Evolutionary conservation across 2,113 vertebrate genomes (phyloP).

Genomic region (Trematomus loennbergii): DNA sequence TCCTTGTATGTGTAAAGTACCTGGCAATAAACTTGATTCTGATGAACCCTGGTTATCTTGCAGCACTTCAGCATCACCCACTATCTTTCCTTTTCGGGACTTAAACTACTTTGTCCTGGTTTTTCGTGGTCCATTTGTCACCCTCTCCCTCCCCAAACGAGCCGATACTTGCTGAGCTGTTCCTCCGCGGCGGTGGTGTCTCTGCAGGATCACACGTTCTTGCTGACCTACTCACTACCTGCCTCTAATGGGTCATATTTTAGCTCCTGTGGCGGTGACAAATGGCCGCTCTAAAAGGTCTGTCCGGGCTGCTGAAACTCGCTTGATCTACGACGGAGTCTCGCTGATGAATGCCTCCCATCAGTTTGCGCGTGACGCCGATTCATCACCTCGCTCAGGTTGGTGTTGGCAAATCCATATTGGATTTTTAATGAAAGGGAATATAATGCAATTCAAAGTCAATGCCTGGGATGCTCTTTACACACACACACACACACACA

Average conservation of each 20-base stretch:
- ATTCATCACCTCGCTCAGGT: constrained; percentile 82
- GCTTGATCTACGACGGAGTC: constrained; percentile 68
- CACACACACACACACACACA: constrained; percentile 22
- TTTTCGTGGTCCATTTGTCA: constrained; percentile 43
- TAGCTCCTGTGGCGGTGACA: constrained; percentile 71
- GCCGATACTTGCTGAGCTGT: constrained; percentile 57
- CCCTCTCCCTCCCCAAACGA: constrained; percentile 16
- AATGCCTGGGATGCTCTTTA: constrained; percentile 61
- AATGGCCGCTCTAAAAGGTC: constrained; percentile 71
- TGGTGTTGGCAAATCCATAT: constrained; percentile 78
- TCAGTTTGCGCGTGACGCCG: constrained; percentile 65
- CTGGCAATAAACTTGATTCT: too few relatives aligned
- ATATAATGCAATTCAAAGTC: constrained; percentile 80
- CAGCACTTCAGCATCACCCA: neutral
- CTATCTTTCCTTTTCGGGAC: constrained; percentile 30
- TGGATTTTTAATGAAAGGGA: constrained; percentile 82
- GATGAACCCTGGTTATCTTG: too few relatives aligned
- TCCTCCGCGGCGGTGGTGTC: constrained; percentile 46
- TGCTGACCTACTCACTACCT: constrained; percentile 81
- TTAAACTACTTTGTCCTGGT: constrained; percentile 51
- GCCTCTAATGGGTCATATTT: constrained; percentile 77
- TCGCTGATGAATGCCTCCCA: constrained; percentile 78
- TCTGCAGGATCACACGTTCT: constrained; percentile 70
- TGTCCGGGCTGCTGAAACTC: constrained; percentile 77
- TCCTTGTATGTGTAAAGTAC: too few relatives aligned